Conservation (phyloP, 2,797 vertebrate species). For the Anas flavirostris region DNA sequence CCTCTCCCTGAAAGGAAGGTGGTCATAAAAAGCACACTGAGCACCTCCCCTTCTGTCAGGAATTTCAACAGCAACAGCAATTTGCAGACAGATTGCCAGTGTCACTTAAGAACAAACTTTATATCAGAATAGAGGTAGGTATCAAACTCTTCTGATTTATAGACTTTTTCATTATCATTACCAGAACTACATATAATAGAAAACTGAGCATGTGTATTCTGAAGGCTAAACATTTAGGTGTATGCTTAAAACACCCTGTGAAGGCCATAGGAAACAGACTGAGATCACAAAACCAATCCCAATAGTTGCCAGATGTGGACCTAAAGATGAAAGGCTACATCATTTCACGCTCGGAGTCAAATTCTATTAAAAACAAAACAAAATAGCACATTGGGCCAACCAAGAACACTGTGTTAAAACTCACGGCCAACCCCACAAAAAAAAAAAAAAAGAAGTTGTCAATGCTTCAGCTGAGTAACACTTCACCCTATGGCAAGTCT, state of each 20-base stretch:
- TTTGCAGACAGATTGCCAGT: not conserved
- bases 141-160: not conserved
- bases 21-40: not conserved
- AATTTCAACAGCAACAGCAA: not conserved
- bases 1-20: not conserved
- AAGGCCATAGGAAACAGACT: not conserved
- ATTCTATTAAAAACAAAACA: not conserved
- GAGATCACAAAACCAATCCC: not conserved
- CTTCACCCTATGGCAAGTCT: not conserved
- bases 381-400: not conserved
- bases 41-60: not conserved
- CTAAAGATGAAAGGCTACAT: not conserved
- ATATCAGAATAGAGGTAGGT: not conserved
- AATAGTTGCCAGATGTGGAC: not conserved
- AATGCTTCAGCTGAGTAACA: not conserved
- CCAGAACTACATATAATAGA: not conserved
- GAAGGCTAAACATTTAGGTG: not conserved
- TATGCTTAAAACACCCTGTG: not conserved
- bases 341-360: not conserved
- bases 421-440: not conserved
- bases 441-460: not conserved
- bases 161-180: not conserved
- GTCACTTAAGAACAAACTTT: not conserved
- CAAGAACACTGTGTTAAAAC: not conserved
- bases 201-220: not conserved